Percentiles rank a stretch among this genome's conserved stretches.
phyloP scores from a whole-genome alignment of 2,113 vertebrate species.

The Myotis davidii region DNA sequence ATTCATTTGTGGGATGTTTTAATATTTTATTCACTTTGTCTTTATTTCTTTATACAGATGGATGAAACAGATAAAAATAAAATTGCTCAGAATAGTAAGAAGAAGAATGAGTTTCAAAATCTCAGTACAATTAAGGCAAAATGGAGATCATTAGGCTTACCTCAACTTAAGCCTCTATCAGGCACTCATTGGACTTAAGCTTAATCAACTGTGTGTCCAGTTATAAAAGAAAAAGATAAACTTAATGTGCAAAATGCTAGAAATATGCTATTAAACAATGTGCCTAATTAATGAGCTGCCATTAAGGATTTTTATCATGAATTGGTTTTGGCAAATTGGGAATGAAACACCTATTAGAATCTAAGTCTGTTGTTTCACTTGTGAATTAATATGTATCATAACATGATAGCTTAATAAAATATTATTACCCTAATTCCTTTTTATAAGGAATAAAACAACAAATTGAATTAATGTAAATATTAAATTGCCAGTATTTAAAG shows the following conservation, averaged over 20 bases:
- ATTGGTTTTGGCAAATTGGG: neutral
- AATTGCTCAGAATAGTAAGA: neutral
- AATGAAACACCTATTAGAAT: neutral
- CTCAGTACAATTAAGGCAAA: neutral
- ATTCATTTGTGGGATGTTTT: neutral
- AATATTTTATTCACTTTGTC: neutral
- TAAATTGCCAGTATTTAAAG: neutral
- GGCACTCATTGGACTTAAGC: neutral
- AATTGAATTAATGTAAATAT: neutral
- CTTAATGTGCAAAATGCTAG: neutral
- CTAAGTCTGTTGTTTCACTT: neutral
- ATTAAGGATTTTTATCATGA: neutral
- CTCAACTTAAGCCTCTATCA: neutral
- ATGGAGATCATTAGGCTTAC: neutral
- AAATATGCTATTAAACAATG: neutral
- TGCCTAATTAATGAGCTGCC: neutral
- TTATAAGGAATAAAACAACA: neutral
- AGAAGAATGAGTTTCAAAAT: neutral
- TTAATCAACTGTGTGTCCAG: neutral
- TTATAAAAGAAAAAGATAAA: constrained; percentile 35
- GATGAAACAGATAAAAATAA: neutral
- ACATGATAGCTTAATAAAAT: neutral
- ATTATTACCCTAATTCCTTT: neutral
- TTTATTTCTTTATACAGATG: constrained; percentile 35
- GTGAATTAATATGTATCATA: neutral